A percentile compares a stretch with the other conserved stretches of the same genome.
These are phyloP conservation scores for Phaonia tiefii DNA, from an alignment of 2,888 invertebrate genomes.

Conservation along the genomic window DNA sequence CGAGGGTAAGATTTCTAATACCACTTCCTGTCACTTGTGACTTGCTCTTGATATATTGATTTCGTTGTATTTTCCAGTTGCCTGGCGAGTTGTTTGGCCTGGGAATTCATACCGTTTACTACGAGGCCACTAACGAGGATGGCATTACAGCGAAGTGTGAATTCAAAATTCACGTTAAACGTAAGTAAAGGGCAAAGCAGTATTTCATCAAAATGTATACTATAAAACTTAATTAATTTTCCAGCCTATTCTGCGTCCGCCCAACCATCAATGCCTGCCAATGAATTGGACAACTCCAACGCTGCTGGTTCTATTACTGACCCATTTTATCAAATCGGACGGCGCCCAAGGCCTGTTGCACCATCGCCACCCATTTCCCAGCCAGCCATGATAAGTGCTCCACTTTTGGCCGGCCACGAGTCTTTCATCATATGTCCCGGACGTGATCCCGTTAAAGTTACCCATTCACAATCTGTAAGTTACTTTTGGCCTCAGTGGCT, in stretches of 20 bases:
- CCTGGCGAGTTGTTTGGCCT: constrained; percentile 84
- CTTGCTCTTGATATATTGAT: neutral
- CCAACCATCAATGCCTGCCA: constrained; percentile 37
- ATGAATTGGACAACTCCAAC: constrained; percentile 9
- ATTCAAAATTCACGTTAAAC: constrained; percentile 84
- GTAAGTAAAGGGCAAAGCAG: constrained; percentile 77
- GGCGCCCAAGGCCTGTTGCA: constrained; percentile 8
- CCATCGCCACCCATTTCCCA: constrained; percentile 32
- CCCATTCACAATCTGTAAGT: constrained; percentile 79
- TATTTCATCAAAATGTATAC: neutral
- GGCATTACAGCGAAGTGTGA: constrained; percentile 84
- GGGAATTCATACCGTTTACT: constrained; percentile 84
- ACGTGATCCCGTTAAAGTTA: constrained; percentile 77
- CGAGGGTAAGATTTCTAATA: constrained; percentile 50
- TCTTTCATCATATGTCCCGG: constrained; percentile 79
- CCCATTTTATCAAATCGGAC: neutral
- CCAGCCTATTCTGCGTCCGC: constrained; percentile 43
- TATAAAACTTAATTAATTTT: neutral
- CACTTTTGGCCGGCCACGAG: constrained; percentile 73
- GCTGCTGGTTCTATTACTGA: too few species aligned
- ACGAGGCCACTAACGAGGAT: constrained; percentile 84
- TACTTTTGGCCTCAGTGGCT: constrained; percentile 70
- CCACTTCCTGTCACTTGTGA: neutral
- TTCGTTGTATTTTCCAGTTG: constrained; percentile 78
- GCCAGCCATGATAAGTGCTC: constrained; percentile 61